Evolutionary conservation across 2,888 invertebrate genomes (phyloP).

Genomic region (Drosophila affinis): DNA sequence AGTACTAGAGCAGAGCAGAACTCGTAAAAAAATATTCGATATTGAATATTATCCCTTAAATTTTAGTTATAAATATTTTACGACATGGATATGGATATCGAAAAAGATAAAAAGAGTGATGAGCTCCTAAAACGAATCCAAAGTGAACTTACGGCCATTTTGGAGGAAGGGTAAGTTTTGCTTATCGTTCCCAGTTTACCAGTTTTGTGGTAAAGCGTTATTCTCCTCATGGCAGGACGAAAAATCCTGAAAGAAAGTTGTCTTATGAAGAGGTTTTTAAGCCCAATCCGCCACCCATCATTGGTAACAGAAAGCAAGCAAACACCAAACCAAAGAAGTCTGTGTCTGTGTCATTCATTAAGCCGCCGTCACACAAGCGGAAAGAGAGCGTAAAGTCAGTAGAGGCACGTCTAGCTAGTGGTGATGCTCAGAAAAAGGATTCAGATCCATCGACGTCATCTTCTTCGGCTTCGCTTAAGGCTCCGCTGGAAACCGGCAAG

Average conservation of each 20-base stretch:
- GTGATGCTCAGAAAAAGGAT: not conserved
- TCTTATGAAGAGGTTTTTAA: slow-evolving; percentile 48
- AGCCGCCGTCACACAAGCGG: slow-evolving; percentile 41
- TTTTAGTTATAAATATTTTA: slow-evolving; percentile 22
- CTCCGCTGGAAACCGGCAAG: not conserved
- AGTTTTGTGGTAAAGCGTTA: not conserved
- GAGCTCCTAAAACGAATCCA: slow-evolving; percentile 67
- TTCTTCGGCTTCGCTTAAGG: slow-evolving; percentile 9
- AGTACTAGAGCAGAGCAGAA: not conserved
- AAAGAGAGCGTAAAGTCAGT: slow-evolving; percentile 51
- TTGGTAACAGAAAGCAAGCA: slow-evolving; percentile 12
- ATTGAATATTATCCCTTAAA: slow-evolving; percentile 13
- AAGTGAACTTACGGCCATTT: slow-evolving; percentile 72
- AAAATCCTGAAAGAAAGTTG: slow-evolving; percentile 41
- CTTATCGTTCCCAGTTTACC: not conserved
- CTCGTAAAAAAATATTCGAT: not conserved
- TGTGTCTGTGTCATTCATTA: not conserved
- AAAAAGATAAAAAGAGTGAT: slow-evolving; percentile 52
- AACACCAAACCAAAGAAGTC: slow-evolving; percentile 33
- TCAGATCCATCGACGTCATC: slow-evolving; percentile 10
- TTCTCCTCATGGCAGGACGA: slow-evolving; percentile 35
- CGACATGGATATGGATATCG: slow-evolving; percentile 43
- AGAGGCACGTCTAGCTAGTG: slow-evolving; percentile 6
- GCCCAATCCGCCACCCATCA: slow-evolving; percentile 42
- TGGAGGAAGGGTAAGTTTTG: slow-evolving; percentile 61